Percentiles rank a stretch among this genome's conserved stretches.
These are phyloP conservation scores for Macroglossus sobrinus DNA, from an alignment of 2,113 vertebrate genomes.

Conservation along the genomic window DNA sequence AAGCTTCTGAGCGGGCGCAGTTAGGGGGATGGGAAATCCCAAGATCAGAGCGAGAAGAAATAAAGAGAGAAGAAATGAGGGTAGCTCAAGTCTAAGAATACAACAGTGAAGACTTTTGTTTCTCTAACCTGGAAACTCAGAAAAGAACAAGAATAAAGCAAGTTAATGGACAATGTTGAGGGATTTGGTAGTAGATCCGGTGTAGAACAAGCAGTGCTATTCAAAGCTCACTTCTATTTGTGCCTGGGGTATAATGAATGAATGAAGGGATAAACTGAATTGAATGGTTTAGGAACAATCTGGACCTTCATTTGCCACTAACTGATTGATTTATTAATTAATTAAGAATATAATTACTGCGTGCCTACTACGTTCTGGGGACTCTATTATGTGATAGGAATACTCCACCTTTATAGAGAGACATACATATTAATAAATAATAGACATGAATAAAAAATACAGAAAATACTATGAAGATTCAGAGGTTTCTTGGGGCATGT, in stretches of 20 bases:
- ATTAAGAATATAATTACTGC: not conserved
- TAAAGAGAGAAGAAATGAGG: not conserved
- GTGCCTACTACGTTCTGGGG: not conserved
- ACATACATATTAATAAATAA: not conserved
- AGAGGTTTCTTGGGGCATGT: not conserved
- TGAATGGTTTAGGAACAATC: not conserved
- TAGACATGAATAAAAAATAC: not conserved
- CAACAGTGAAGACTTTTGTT: not conserved
- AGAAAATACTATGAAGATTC: not conserved
- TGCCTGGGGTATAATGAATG: not conserved
- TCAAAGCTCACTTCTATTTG: not conserved
- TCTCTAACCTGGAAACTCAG: not conserved
- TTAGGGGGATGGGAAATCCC: not conserved
- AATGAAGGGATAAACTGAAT: not conserved
- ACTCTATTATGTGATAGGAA: not conserved
- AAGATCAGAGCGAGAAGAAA: not conserved
- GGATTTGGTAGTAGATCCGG: too few species aligned
- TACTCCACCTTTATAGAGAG: not conserved
- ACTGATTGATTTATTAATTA: not conserved
- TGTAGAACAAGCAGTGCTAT: not conserved
- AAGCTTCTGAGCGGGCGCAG: not conserved
- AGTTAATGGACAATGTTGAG: fast-evolving
- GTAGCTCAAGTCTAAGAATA: not conserved
- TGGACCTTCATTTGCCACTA: not conserved
- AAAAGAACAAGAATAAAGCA: not conserved